These are phyloP conservation scores for Sinelater perroti DNA, from an alignment of 2,888 invertebrate species.

Conservation along the genomic window DNA sequence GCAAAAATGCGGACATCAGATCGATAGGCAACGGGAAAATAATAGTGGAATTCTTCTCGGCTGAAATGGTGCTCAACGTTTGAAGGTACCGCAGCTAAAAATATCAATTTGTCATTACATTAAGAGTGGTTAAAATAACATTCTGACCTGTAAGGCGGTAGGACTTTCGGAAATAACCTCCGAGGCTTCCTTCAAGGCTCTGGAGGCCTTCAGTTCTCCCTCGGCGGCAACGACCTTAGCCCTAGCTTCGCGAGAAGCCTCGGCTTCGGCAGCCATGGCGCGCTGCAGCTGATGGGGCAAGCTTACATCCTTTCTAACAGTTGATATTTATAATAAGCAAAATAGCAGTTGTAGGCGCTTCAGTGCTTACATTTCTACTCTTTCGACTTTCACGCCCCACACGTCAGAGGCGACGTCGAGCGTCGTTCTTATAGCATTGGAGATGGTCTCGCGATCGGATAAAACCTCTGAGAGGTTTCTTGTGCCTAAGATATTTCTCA, in stretches of 20 bases:
- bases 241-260: slow-evolving; percentile 80
- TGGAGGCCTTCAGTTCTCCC: slow-evolving; percentile 87
- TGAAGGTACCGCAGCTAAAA: slow-evolving; percentile 85
- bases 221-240: slow-evolving; percentile 85
- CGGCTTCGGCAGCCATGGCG: slow-evolving; percentile 86
- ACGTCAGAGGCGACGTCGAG: slow-evolving; percentile 89
- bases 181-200: slow-evolving; percentile 85
- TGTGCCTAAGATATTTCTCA: slow-evolving; percentile 91
- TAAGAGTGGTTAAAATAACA: too few relatives aligned
- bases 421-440: slow-evolving; percentile 87
- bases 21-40: slow-evolving; percentile 94
- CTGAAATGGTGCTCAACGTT: slow-evolving; percentile 89
- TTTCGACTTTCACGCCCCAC: slow-evolving; percentile 93
- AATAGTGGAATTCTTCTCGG: slow-evolving; percentile 95
- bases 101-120: too few relatives aligned
- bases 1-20: slow-evolving; percentile 67
- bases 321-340: too few relatives aligned
- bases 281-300: slow-evolving; percentile 79
- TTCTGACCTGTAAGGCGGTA: slow-evolving; percentile 74
- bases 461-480: slow-evolving; percentile 90
- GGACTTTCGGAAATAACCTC: slow-evolving; percentile 85
- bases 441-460: slow-evolving; percentile 90
- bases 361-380: slow-evolving; percentile 86
- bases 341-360: too few relatives aligned
- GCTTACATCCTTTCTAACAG: slow-evolving; percentile 78